Conservation (phyloP, 2,113 vertebrate genomes). For the Callithrix jacchus region DNA sequence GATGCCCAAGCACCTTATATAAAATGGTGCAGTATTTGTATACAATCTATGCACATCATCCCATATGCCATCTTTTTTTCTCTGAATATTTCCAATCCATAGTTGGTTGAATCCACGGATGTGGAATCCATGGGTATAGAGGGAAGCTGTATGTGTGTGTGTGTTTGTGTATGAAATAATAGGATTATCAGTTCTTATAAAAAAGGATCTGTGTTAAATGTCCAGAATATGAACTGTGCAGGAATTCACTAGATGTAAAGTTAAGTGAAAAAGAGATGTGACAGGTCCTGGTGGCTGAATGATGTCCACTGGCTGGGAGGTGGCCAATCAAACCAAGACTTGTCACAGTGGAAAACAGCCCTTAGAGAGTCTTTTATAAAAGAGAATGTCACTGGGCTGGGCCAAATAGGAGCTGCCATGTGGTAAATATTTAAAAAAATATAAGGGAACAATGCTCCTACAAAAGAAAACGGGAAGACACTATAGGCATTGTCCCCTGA, state of each 20-base stretch:
- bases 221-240: neutral
- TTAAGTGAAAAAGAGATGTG: neutral
- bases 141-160: neutral
- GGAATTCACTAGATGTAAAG: neutral
- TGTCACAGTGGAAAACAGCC: neutral
- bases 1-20: neutral
- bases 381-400: neutral
- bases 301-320: neutral
- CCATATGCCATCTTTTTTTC: neutral
- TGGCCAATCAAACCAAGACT: slow-evolving; percentile 4
- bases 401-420: neutral
- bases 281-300: neutral
- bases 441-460: neutral
- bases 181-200: neutral
- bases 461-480: slow-evolving; percentile 13
- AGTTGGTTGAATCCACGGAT: neutral
- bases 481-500: neutral
- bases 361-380: neutral
- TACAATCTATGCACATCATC: neutral
- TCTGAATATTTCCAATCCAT: neutral
- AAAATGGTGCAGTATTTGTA: neutral
- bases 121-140: neutral
- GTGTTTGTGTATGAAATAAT: neutral
- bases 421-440: slow-evolving; percentile 6
- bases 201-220: neutral